Conservation (phyloP, 2,113 vertebrate species). For the Oenanthe melanoleuca region DNA sequence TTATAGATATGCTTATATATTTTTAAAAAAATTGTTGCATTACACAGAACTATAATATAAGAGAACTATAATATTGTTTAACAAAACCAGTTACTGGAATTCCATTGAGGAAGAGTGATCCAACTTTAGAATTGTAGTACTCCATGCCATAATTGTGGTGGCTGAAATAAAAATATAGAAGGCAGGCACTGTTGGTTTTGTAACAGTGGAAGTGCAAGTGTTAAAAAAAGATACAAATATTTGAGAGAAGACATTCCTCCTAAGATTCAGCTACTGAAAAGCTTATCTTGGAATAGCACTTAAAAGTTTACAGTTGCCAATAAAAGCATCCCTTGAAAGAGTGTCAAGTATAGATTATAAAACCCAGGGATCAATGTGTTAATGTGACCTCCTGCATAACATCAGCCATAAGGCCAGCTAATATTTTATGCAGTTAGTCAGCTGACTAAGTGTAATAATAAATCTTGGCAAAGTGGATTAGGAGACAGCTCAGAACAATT, state of each 20-base stretch:
- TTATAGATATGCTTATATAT: neutral
- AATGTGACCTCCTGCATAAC: neutral
- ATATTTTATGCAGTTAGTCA: conserved; percentile 1
- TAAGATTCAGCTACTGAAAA: neutral
- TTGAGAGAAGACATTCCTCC: neutral
- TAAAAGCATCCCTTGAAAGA: neutral
- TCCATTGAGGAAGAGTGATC: neutral
- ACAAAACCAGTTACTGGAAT: neutral
- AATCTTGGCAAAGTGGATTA: neutral
- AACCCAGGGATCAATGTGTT: neutral
- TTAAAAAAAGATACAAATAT: neutral
- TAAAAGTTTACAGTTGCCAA: neutral
- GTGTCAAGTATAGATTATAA: neutral
- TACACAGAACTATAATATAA: neutral
- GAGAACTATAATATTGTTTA: neutral
- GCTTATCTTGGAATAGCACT: neutral
- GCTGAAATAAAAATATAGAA: neutral
- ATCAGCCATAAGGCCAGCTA: neutral
- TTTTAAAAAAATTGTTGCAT: neutral
- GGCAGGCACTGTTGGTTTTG: neutral
- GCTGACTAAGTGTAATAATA: neutral
- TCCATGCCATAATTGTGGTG: neutral
- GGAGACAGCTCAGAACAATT: neutral
- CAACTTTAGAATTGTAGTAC: neutral
- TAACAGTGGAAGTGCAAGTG: neutral